Base-by-base conservation (phyloP, 2,888 invertebrate species). In the Drosophila kokeensis region DNA sequence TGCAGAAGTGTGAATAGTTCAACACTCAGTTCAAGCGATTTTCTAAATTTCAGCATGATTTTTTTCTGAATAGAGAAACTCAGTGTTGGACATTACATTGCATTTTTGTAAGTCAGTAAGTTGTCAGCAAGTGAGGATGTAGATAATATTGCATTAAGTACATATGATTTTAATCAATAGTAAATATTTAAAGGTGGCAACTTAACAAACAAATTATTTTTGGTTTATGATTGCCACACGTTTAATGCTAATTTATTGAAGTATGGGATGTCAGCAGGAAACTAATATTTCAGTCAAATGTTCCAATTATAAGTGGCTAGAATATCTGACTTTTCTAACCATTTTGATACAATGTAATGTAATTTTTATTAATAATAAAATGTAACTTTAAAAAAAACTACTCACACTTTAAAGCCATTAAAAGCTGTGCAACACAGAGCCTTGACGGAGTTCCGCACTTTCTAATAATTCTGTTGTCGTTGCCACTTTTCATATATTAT, bases 391-490 rank as follows among this genome's bases (percentile, higher is more conserved):
- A 11, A 11, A 11, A 11, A n/a, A 42, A 11, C 21, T 42, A 3
- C 11, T 13, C 21, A 42, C 3, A 13, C 3, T 13, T 13, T 21
- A 21, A 7, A 45, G 42, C 5, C 21, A 7, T 13, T 45, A 21
- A 45, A 21, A 24, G 8, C 1, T 4, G 21, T 15, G 45, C 21
- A 45, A 15, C 7, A 7, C 2, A 45, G 15, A 15, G 21, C 1
- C 13, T 24, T 15, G 21, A 8, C 8, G 15, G 45, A 45, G 45
- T 10, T 8, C 1, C 38, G 18, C 2, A 15, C n/a, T 34, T 50
- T 21, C 21, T 30, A 36, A 27, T 32, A 38, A 30, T 34, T 53
- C 58, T 64, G 24, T 63, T 72, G 32, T 30, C 15, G 40, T 53
- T 42, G 30, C 11, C 4, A 11, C 24, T 42, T 30, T 50, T 42